phyloP scores from a whole-genome alignment of 1,140 invertebrate genomes.

The Musca vetustissima region DNA sequence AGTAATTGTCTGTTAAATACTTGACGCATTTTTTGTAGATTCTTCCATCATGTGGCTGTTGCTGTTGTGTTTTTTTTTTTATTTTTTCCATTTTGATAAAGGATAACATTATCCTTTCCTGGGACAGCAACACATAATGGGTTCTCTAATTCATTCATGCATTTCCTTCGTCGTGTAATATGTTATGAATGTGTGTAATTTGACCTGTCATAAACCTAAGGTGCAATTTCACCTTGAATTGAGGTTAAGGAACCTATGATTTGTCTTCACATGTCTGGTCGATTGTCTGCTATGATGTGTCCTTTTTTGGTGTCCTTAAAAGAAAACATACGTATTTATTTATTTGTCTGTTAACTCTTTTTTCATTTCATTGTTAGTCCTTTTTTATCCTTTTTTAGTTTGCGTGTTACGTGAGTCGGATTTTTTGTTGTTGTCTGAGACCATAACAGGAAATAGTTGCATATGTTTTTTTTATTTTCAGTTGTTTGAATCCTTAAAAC shows the following conservation, averaged over 20 bases:
- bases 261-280: background rate
- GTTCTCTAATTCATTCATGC: background rate
- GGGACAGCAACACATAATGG: background rate
- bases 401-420: slow-evolving; percentile 26
- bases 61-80: background rate
- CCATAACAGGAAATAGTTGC: slow-evolving; percentile 12
- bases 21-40: slow-evolving; percentile 1
- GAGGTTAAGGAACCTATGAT: slow-evolving; percentile 30
- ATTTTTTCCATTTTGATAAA: background rate
- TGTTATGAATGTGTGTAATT: background rate
- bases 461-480: slow-evolving; percentile 13
- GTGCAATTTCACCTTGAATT: slow-evolving; percentile 23
- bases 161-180: background rate
- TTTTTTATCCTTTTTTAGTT: slow-evolving; percentile 15
- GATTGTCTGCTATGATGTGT: background rate
- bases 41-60: too few relatives aligned
- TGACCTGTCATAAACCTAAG: background rate
- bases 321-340: background rate
- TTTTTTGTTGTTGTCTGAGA: background rate
- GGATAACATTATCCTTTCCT: slow-evolving; percentile 18
- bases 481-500: too few relatives aligned
- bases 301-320: background rate
- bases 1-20: slow-evolving; percentile 13
- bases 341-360: slow-evolving; percentile 13
- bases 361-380: background rate